phyloP scores from a whole-genome alignment of 2,797 vertebrate genomes.

The Naso thynnoides region DNA sequence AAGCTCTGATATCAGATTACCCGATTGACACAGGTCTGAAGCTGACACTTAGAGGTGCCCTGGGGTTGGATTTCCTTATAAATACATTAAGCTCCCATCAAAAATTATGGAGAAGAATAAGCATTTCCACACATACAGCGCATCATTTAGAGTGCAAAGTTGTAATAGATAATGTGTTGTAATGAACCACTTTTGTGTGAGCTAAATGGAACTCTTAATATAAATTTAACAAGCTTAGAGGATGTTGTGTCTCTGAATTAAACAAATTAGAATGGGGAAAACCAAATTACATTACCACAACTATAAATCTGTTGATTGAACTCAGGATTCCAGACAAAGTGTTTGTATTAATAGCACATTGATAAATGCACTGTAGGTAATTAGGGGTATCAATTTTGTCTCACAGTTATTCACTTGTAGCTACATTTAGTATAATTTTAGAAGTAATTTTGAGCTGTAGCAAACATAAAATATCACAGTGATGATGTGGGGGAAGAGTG shows the following conservation, averaged over 20 bases:
- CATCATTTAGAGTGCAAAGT: slow-evolving; percentile 14
- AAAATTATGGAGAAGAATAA: slow-evolving; percentile 14
- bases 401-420: not conserved
- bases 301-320: slow-evolving; percentile 14
- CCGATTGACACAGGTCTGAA: slow-evolving; percentile 13
- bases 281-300: not conserved
- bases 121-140: slow-evolving; percentile 18
- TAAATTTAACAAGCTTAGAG: slow-evolving; percentile 18
- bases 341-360: slow-evolving; percentile 7
- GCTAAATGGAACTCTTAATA: slow-evolving; percentile 11
- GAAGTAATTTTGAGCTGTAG: slow-evolving; percentile 12
- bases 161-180: slow-evolving; percentile 11
- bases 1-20: slow-evolving; percentile 44
- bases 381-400: too few species aligned
- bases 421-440: not conserved
- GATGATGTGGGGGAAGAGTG: too few species aligned
- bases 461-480: too few species aligned
- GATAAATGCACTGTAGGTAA: too few species aligned
- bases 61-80: slow-evolving; percentile 33
- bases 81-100: slow-evolving; percentile 43
- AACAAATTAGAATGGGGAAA: slow-evolving; percentile 15
- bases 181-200: not conserved
- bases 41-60: slow-evolving; percentile 12
- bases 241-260: slow-evolving; percentile 5
- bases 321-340: not conserved